Conservation (phyloP, 35 echinoderm and acorn worm genomes). For the Amphiura filiformis region DNA sequence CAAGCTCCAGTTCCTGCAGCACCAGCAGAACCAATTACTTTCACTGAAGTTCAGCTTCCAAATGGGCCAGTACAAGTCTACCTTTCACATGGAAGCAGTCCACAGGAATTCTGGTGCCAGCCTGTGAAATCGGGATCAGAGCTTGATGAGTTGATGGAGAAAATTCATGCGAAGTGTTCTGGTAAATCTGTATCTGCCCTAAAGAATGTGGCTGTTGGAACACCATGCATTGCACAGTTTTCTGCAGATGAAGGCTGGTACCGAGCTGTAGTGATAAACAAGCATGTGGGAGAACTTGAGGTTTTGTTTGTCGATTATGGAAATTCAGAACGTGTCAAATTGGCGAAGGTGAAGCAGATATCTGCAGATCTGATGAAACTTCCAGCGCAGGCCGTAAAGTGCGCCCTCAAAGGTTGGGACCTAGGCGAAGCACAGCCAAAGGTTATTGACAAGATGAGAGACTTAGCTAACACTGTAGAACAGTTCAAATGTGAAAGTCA, state of each 20-base stretch:
- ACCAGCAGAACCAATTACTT: slow-evolving; percentile 19
- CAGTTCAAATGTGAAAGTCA: slow-evolving; percentile 50
- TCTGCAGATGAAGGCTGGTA: slow-evolving; percentile 94
- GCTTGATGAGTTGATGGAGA: slow-evolving; percentile 67
- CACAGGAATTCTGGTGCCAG: slow-evolving; percentile 77
- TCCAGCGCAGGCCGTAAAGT: slow-evolving; percentile 75
- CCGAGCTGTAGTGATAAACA: slow-evolving; percentile 63
- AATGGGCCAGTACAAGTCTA: slow-evolving; percentile 50
- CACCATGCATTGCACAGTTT: slow-evolving; percentile 74
- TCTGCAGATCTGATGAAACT: slow-evolving; percentile 59
- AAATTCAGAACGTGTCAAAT: slow-evolving; percentile 44
- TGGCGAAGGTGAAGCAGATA: slow-evolving; percentile 48
- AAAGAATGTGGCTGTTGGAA: slow-evolving; percentile 45
- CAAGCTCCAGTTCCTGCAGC: background rate
- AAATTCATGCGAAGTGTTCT: slow-evolving; percentile 28
- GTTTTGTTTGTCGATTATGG: slow-evolving; percentile 73
- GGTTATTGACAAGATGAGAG: slow-evolving; percentile 39
- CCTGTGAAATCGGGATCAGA: slow-evolving; percentile 57
- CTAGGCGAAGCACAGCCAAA: slow-evolving; percentile 21
- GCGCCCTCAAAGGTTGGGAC: slow-evolving; percentile 60
- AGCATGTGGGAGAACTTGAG: slow-evolving; percentile 27
- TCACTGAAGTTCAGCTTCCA: slow-evolving; percentile 44
- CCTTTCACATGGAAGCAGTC: slow-evolving; percentile 57
- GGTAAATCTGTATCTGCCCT: slow-evolving; percentile 18
- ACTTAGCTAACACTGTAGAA: slow-evolving; percentile 43